Conservation (phyloP, 2,797 vertebrate genomes). For the Euphonia xanthogaster region DNA sequence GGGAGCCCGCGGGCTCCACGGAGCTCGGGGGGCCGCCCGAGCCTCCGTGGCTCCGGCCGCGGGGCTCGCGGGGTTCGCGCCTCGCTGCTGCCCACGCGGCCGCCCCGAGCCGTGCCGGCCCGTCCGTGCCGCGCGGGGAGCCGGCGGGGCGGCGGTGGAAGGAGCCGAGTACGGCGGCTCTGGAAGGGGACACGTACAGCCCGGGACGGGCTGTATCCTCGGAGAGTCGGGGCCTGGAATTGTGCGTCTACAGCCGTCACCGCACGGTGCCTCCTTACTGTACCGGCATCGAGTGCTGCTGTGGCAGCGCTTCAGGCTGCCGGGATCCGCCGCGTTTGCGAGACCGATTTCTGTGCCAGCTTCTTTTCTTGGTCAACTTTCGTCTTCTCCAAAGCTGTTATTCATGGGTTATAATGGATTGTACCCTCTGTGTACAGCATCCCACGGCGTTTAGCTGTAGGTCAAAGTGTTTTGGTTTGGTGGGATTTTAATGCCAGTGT, state of each 20-base stretch:
- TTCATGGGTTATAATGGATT: neutral
- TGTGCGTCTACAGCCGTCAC: rapidly evolving
- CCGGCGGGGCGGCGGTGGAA: rapidly evolving
- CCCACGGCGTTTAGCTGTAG: rapidly evolving
- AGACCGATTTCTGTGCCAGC: neutral
- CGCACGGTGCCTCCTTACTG: rapidly evolving
- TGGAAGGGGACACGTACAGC: rapidly evolving
- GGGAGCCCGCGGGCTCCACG: neutral
- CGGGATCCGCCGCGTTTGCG: too few relatives aligned
- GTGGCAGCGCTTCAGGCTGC: neutral
- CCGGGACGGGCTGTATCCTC: rapidly evolving
- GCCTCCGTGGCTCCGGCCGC: neutral
- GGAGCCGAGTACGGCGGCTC: rapidly evolving
- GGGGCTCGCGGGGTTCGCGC: neutral
- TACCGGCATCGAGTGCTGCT: rapidly evolving
- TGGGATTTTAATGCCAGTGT: neutral
- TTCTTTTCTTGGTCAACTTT: rapidly evolving
- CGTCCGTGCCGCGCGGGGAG: neutral
- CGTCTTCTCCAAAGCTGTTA: neutral
- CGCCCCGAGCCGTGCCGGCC: neutral
- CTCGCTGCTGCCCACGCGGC: neutral
- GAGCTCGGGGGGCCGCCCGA: neutral
- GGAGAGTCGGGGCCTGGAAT: rapidly evolving
- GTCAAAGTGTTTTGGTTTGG: neutral
- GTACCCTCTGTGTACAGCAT: neutral